Conservation (phyloP, 2,888 invertebrate species). For the Hylaea fasciaria region DNA sequence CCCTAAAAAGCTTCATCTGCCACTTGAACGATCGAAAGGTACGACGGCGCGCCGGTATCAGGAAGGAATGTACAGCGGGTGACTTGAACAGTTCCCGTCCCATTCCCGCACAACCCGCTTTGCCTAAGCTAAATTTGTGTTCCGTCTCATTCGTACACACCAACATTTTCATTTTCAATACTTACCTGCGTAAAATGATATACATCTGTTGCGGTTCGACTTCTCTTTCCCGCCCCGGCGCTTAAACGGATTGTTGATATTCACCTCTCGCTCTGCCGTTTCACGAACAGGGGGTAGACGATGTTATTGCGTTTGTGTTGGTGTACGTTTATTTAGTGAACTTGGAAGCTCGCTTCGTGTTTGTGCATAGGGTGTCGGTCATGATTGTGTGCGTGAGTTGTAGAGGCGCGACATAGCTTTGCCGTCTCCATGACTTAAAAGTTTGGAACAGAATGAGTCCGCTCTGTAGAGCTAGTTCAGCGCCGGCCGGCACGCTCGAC, state of each 20-base stretch:
- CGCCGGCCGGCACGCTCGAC: conserved; percentile 78
- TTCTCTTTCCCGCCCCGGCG: conserved; percentile 66
- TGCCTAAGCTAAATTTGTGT: conserved; percentile 77
- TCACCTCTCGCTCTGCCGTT: conserved; percentile 72
- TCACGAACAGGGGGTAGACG: conserved; percentile 83
- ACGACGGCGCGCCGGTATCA: conserved; percentile 82
- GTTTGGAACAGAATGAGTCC: conserved; percentile 80
- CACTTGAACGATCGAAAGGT: conserved; percentile 86
- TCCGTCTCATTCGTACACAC: conserved; percentile 78
- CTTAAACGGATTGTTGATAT: conserved; percentile 81
- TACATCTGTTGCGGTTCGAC: conserved; percentile 81
- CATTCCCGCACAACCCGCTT: conserved; percentile 77
- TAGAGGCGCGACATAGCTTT: conserved; percentile 85
- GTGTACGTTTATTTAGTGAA: conserved; percentile 85
- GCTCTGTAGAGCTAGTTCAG: conserved; percentile 72
- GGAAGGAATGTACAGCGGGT: conserved; percentile 85
- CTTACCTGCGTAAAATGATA: conserved; percentile 85
- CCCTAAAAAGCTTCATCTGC: conserved; percentile 84
- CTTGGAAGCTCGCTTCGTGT: conserved; percentile 83
- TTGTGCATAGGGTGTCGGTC: conserved; percentile 81
- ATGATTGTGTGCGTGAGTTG: conserved; percentile 79
- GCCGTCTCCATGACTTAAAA: conserved; percentile 85
- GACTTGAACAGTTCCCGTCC: conserved; percentile 82
- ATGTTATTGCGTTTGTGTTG: conserved; percentile 80
- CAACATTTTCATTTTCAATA: conserved; percentile 83